These are phyloP conservation scores for Heliangelus exortis DNA, from an alignment of 2,797 vertebrate species.

Conservation along the genomic window DNA sequence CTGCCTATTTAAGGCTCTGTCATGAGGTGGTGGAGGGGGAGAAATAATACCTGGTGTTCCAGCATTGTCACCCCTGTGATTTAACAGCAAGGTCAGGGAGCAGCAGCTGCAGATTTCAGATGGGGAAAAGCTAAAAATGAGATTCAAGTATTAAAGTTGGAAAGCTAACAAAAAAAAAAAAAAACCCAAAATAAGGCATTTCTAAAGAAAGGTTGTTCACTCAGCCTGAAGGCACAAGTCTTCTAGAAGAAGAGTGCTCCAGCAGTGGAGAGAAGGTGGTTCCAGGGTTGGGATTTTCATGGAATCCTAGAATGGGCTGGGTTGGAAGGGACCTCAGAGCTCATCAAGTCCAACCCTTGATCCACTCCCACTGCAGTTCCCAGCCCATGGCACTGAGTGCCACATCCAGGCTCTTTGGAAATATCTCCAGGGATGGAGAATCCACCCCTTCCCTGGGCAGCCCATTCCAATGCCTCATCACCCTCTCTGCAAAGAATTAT, in stretches of 20 bases:
- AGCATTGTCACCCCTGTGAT: background rate
- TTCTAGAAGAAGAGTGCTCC: background rate
- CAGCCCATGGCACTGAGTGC: too few species aligned
- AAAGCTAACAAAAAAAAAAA: background rate
- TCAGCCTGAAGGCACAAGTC: background rate
- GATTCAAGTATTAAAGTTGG: background rate
- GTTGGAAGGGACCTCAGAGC: too few species aligned
- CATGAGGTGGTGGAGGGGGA: background rate
- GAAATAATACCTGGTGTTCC: background rate
- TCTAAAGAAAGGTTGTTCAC: rapidly evolving
- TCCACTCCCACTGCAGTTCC: too few species aligned
- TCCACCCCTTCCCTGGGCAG: too few species aligned
- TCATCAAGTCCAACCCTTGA: too few species aligned
- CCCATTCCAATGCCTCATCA: too few species aligned
- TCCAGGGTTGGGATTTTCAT: background rate
- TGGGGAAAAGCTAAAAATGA: background rate
- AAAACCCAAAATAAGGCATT: background rate
- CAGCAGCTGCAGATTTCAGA: background rate
- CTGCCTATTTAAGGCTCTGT: background rate
- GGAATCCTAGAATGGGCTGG: too few species aligned
- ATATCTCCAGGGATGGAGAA: too few species aligned
- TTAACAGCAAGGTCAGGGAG: background rate
- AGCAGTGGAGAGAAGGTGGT: rapidly evolving
- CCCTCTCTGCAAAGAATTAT: too few species aligned
- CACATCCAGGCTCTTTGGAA: too few species aligned